phyloP scores from a whole-genome alignment of 2,113 vertebrate species.

The Erythrocercus mccallii region DNA sequence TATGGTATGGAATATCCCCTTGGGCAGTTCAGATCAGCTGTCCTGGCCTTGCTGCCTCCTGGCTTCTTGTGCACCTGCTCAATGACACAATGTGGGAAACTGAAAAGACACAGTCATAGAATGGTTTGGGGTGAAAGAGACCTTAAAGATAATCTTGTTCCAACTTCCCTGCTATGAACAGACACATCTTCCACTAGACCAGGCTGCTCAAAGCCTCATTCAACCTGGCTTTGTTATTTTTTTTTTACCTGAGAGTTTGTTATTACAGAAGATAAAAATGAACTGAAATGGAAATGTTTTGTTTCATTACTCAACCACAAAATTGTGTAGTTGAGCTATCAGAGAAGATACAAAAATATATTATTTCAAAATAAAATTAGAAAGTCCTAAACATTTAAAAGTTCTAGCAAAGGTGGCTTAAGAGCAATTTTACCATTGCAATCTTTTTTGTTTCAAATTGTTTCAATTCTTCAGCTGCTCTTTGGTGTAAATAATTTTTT shows the following conservation, averaged over 20 bases:
- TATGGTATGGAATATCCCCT: not conserved
- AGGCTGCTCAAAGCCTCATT: not conserved
- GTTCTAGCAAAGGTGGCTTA: constrained; percentile 77
- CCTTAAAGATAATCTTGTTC: not conserved
- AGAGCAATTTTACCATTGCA: constrained; percentile 82
- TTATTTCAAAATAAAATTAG: not conserved
- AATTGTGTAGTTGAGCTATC: not conserved
- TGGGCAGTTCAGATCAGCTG: not conserved
- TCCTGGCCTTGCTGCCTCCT: not conserved
- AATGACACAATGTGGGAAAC: not conserved
- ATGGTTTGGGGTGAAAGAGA: not conserved
- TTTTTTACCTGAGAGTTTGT: not conserved
- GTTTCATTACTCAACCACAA: not conserved
- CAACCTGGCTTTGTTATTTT: not conserved
- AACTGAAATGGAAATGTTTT: not conserved
- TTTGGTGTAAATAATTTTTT: constrained; percentile 77
- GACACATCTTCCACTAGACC: not conserved
- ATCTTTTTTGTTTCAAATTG: constrained; percentile 82
- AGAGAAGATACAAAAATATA: not conserved
- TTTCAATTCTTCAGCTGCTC: constrained; percentile 74
- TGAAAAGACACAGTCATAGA: not conserved
- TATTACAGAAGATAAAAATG: not conserved
- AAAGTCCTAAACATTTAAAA: constrained; percentile 65
- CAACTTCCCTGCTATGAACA: not conserved
- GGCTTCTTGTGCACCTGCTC: not conserved